phyloP scores from a whole-genome alignment of 2,797 vertebrate genomes.

The Cottoperca gobio region DNA sequence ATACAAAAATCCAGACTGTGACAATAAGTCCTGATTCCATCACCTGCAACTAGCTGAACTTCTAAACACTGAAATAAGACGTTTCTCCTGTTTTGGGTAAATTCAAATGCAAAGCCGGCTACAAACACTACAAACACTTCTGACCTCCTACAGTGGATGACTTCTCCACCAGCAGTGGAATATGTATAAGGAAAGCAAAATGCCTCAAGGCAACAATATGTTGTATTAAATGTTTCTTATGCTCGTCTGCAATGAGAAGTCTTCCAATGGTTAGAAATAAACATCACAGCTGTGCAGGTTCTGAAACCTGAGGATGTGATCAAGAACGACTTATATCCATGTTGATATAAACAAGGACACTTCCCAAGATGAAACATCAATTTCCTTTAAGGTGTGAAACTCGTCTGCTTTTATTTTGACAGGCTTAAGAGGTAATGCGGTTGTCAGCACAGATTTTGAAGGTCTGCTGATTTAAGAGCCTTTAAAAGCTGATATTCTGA shows the following conservation, averaged over 20 bases:
- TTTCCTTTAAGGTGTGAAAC: conserved; percentile 1
- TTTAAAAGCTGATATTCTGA: too few species aligned
- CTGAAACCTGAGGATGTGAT: conserved; percentile 4
- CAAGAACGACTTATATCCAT: conserved; percentile 5
- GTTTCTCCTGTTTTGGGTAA: too few species aligned
- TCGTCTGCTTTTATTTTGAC: conserved; percentile 3
- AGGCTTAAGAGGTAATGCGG: conserved; percentile 7
- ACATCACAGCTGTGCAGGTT: neutral
- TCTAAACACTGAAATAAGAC: too few species aligned
- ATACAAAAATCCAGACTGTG: too few species aligned
- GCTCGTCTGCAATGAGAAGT: neutral
- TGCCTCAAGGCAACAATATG: neutral
- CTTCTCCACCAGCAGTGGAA: neutral
- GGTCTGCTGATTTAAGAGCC: conserved; percentile 28
- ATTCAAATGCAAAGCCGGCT: too few species aligned
- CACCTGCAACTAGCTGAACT: too few species aligned
- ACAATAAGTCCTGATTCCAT: too few species aligned
- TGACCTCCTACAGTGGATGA: neutral
- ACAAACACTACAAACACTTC: neutral
- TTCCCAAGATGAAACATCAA: neutral
- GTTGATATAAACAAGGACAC: conserved; percentile 11
- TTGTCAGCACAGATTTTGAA: conserved; percentile 22
- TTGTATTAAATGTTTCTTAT: conserved; percentile 1
- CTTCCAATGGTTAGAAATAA: neutral
- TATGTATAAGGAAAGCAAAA: neutral